Evolutionary conservation across 2,888 invertebrate species (phyloP).

Genomic region (Drosophila kanekoi): DNA sequence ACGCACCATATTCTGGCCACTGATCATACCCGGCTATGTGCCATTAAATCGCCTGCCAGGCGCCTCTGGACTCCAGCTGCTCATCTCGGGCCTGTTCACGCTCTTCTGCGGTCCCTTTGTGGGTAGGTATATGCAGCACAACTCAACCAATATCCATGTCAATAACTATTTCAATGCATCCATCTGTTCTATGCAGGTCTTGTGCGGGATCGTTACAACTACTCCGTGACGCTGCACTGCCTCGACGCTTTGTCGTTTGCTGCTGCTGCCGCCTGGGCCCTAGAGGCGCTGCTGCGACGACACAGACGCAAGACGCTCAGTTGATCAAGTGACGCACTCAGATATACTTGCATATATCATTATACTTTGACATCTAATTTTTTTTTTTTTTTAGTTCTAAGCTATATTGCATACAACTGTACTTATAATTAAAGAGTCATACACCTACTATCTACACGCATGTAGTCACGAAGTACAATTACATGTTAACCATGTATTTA

Average conservation of each 20-base stretch:
- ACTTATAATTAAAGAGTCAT: conserved; percentile 1
- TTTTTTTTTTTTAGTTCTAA: conserved; percentile 26
- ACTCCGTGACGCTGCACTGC: conserved; percentile 88
- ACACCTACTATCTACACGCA: background rate
- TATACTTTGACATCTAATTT: background rate
- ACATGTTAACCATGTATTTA: background rate
- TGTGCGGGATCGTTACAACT: conserved; percentile 88
- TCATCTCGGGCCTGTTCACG: conserved; percentile 89
- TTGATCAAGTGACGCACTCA: conserved; percentile 16
- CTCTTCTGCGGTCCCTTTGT: conserved; percentile 88
- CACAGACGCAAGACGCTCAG: conserved; percentile 41
- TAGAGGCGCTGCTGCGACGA: conserved; percentile 85
- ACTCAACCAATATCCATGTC: background rate
- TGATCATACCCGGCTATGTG: conserved; percentile 90
- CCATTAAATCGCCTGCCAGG: conserved; percentile 89
- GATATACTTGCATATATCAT: too few species aligned
- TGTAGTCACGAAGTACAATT: background rate
- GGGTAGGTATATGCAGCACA: conserved; percentile 85
- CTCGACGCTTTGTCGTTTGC: conserved; percentile 89
- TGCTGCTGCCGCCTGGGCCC: conserved; percentile 88
- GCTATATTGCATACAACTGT: conserved; percentile 13
- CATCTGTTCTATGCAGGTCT: conserved; percentile 85
- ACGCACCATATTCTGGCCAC: conserved; percentile 90
- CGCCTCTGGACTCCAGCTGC: conserved; percentile 89
- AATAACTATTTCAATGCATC: background rate